Base-by-base conservation (phyloP, 2,113 vertebrate species). In the Aegithalos caudatus region DNA sequence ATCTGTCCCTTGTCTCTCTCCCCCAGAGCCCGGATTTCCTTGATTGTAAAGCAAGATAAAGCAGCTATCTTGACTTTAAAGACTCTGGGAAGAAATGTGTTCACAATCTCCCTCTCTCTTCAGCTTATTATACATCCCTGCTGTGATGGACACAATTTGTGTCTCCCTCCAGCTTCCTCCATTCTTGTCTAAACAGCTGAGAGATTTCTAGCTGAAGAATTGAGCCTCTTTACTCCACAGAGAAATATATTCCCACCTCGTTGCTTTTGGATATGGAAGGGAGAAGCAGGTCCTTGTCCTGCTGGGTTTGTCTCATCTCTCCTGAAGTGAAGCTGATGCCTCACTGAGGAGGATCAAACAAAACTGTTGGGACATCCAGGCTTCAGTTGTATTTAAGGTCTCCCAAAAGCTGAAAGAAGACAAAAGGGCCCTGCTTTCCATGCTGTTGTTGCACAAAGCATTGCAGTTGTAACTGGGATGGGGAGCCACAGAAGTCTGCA, bases 51-150 rank as follows among this genome's bases (percentile, higher is more conserved):
- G 77, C 61, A 86, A 95, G 96, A 96, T 91, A 93, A 97, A 95
- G 51, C 90, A 93, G 29, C 82, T 96, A 86, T 92, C 94, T 93
- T 96, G 90, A 88, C 84, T 94, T 93, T 95, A 91, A 95, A 94
- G 86, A 91, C 84, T 95, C 93, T 95, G 92, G 86, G 95, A 97
- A 97, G 95, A 95, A 97, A 97, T 95, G 89, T 88, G 57, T 48
- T 95, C 94, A 69, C 1, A 54, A 48, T 95, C 47, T 78, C 73
- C 29, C 42, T 74, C 37, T 77, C 82, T 80, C 56, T 66, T 69
- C 64, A 82, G 74, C 12, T 15, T 48, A 42, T 88, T 94, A 71
- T 6, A 27, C 61, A 44, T 65, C 40, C 66, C 64, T 15, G 6
- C 71, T 58, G 33, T 90, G 92, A 95, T 42, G 24, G 90, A 72